phyloP scores from a whole-genome alignment of 2,888 invertebrate species.

The Chrysolina haemoptera region DNA sequence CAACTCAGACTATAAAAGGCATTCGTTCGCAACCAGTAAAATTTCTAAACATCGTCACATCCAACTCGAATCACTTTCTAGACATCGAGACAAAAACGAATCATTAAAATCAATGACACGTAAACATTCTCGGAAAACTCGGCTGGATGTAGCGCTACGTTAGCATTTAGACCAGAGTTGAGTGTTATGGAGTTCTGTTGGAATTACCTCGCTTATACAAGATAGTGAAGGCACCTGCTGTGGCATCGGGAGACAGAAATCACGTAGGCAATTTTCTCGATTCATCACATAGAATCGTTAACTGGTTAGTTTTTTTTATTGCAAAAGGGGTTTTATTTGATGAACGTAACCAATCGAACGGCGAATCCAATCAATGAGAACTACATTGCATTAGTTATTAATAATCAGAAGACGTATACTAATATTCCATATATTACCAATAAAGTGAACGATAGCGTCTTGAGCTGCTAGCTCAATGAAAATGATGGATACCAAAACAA shows the following conservation, averaged over 20 bases:
- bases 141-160: conserved; percentile 8
- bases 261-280: neutral
- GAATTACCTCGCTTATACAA: conserved; percentile 4
- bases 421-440: too few species aligned
- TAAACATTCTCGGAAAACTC: conserved; percentile 24
- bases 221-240: conserved; percentile 1
- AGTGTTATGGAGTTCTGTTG: conserved; percentile 27
- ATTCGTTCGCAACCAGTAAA: conserved; percentile 19
- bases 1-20: conserved; percentile 15
- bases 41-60: conserved; percentile 20
- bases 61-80: conserved; percentile 27
- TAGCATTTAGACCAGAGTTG: conserved; percentile 5
- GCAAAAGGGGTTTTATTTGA: too few species aligned
- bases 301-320: too few species aligned
- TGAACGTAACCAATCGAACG: too few species aligned
- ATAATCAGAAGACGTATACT: too few species aligned
- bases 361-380: too few species aligned
- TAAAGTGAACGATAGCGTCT: too few species aligned
- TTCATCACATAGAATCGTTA: too few species aligned
- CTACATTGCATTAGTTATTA: too few species aligned
- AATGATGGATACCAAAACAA: too few species aligned
- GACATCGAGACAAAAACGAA: conserved; percentile 25
- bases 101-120: conserved; percentile 33
- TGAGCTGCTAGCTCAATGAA: too few species aligned
- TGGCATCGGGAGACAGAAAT: neutral